Evolutionary conservation across 2,113 vertebrate species (phyloP).

Genomic region (Anhinga anhinga): DNA sequence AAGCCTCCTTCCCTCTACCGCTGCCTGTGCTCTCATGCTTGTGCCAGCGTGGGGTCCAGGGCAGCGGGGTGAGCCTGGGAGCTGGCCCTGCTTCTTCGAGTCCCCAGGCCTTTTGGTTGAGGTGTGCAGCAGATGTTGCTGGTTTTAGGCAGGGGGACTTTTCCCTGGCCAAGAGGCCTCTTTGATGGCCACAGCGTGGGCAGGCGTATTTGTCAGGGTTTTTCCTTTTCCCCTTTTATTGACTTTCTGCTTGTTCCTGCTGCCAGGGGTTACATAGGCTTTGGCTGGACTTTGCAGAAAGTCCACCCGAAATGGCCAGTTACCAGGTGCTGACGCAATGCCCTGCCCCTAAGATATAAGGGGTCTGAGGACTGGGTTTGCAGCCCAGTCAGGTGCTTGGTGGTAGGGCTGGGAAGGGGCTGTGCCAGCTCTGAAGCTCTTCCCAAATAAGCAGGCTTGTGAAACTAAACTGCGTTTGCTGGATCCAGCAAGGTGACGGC

Average conservation of each 20-base stretch:
- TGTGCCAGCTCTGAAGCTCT: neutral
- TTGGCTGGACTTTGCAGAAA: constrained; percentile 1
- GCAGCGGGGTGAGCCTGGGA: accelerated
- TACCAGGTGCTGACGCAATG: neutral
- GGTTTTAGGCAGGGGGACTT: neutral
- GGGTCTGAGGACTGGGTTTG: accelerated
- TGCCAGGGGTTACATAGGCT: neutral
- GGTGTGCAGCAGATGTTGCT: neutral
- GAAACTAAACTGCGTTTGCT: neutral
- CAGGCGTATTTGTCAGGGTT: neutral
- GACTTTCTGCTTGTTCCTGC: neutral
- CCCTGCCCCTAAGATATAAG: neutral
- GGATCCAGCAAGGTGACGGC: neutral
- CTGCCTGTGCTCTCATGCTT: neutral
- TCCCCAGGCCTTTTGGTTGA: neutral
- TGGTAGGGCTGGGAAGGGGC: neutral
- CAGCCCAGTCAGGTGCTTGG: accelerated
- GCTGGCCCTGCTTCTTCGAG: accelerated
- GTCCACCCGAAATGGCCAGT: neutral
- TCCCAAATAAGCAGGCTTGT: neutral
- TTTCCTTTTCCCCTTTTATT: neutral
- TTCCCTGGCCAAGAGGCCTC: neutral
- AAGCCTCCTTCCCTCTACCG: neutral
- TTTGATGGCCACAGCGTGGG: accelerated
- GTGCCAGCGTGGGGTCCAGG: neutral